Conservation (phyloP, 2,888 invertebrate species). For the Orthosia gothica region DNA sequence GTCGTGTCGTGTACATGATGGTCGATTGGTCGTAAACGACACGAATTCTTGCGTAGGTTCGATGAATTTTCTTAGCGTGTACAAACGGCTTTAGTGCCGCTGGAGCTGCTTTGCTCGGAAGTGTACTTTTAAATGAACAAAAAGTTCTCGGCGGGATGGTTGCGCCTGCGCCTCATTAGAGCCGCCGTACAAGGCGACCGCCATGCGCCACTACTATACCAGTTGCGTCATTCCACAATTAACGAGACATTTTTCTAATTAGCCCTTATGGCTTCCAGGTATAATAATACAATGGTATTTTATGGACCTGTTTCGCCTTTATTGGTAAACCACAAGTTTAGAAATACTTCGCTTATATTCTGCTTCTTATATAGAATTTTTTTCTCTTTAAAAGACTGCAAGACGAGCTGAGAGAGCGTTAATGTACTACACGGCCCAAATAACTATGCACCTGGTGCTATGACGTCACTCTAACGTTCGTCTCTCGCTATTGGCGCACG, state of each 20-base stretch:
- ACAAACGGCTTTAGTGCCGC: no score
- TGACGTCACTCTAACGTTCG: no score
- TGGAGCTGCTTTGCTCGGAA: no score
- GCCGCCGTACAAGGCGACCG: constrained; percentile 61
- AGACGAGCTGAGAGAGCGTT: neutral
- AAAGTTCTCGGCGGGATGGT: constrained; percentile 33
- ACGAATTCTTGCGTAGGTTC: no score
- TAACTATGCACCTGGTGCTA: no score
- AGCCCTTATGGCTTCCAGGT: constrained; percentile 51
- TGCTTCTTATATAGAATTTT: neutral
- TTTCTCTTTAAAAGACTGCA: neutral
- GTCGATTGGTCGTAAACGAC: no score
- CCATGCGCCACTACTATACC: constrained; percentile 36
- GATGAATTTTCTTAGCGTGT: no score
- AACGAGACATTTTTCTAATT: constrained; percentile 64
- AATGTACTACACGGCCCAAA: no score
- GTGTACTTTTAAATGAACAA: constrained; percentile 23
- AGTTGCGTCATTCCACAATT: constrained; percentile 63
- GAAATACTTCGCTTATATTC: constrained; percentile 13
- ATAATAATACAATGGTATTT: constrained; percentile 43
- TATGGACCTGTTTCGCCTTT: constrained; percentile 28
- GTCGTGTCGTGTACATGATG: no score
- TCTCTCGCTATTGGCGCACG: no score
- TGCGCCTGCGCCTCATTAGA: constrained; percentile 64
- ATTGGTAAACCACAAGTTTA: constrained; percentile 24